phyloP scores from a whole-genome alignment of 2,797 vertebrate species.

The Lateolabrax maculatus region DNA sequence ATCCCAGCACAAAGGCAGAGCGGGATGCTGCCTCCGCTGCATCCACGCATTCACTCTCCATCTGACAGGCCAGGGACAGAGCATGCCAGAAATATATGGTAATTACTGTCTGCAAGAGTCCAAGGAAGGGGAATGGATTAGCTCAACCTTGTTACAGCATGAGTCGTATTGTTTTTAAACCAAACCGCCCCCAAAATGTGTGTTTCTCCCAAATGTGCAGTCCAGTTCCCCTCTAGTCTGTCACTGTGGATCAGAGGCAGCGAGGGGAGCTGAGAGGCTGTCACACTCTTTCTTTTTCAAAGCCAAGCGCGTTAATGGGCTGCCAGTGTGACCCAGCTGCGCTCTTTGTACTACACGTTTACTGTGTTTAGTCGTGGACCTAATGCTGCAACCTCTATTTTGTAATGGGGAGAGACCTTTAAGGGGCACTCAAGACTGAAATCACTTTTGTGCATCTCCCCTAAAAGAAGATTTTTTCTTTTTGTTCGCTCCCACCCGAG shows the following conservation, averaged over 20 bases:
- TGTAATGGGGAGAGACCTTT: constrained; percentile 79
- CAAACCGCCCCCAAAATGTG: constrained; percentile 19
- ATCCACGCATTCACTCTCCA: constrained; percentile 25
- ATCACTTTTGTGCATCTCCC: constrained; percentile 63
- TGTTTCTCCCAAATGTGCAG: constrained; percentile 53
- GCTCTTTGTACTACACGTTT: constrained; percentile 73
- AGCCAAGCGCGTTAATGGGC: constrained; percentile 69
- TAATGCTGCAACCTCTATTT: constrained; percentile 81
- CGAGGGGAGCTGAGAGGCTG: constrained; percentile 58
- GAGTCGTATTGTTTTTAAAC: constrained; percentile 2
- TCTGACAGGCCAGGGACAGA: constrained; percentile 56
- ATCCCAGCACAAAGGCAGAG: constrained; percentile 49
- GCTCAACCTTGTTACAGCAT: constrained; percentile 34
- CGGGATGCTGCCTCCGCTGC: constrained; percentile 29
- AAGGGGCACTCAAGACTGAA: constrained; percentile 76
- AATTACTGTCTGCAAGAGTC: constrained; percentile 47
- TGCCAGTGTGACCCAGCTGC: constrained; percentile 63
- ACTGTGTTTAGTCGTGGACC: constrained; percentile 74
- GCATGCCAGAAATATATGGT: constrained; percentile 51
- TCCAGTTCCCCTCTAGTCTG: constrained; percentile 42
- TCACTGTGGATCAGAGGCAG: constrained; percentile 61
- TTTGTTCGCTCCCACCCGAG: constrained; percentile 54
- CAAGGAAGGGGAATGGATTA: constrained; percentile 50
- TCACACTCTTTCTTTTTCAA: constrained; percentile 72
- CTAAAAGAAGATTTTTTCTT: constrained; percentile 35